These are phyloP conservation scores for Erinaceus europaeus DNA, from an alignment of 2,113 vertebrate genomes.

Conservation along the genomic window DNA sequence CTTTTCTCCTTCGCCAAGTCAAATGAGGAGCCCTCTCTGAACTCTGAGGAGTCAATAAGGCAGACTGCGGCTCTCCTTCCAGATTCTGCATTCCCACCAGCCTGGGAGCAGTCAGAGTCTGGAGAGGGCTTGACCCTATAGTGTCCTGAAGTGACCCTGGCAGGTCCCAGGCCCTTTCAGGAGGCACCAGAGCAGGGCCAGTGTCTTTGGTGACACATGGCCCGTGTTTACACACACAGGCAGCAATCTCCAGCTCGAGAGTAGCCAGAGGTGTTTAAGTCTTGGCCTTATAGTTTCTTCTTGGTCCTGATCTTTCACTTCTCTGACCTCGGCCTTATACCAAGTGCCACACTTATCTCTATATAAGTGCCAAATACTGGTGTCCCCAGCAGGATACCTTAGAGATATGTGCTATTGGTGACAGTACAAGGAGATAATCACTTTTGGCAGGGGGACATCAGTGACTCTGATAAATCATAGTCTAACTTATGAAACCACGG, in stretches of 20 bases:
- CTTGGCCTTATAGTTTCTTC: neutral
- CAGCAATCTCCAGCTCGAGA: neutral
- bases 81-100: constrained; percentile 1
- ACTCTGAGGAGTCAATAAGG: constrained; percentile 36
- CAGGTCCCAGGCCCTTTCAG: neutral
- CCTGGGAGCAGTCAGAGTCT: neutral
- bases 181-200: neutral
- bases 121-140: neutral
- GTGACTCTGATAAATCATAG: neutral
- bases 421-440: neutral
- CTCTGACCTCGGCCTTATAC: neutral
- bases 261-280: neutral
- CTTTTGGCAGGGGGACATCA: too few relatives aligned
- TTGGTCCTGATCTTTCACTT: neutral
- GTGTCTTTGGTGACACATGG: accelerated
- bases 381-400: neutral
- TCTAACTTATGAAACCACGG: neutral
- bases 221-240: neutral
- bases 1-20: constrained; percentile 64
- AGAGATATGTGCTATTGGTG: neutral
- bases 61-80: constrained; percentile 28
- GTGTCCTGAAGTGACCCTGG: neutral
- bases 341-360: neutral
- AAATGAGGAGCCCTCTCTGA: constrained; percentile 62
- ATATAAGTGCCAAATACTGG: neutral